Conservation (phyloP, 2,113 vertebrate genomes). For the Xenopus laevis region DNA sequence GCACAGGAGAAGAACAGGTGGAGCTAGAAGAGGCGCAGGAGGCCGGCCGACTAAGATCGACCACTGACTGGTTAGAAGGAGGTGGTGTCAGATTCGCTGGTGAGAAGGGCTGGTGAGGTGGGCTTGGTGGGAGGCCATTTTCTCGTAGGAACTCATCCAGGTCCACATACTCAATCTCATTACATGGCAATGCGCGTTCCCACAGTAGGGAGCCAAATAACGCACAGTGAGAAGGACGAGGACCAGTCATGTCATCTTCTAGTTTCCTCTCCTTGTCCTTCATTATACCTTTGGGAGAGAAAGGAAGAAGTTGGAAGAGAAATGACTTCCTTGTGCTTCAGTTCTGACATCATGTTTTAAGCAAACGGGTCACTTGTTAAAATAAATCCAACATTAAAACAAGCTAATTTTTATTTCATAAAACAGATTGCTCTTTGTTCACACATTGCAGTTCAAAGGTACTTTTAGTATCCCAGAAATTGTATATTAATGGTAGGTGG, state of each 20-base stretch:
- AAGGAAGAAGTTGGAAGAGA: no score
- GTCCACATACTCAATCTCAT: slow-evolving; percentile 65
- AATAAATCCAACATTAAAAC: no score
- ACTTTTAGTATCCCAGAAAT: no score
- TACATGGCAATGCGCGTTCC: slow-evolving; percentile 64
- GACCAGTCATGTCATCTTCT: slow-evolving; percentile 49
- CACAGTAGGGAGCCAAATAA: slow-evolving; percentile 61
- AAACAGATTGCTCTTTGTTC: no score
- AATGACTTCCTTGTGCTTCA: no score
- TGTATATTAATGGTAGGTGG: no score
- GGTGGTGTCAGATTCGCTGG: slow-evolving; percentile 53
- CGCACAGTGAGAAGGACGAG: slow-evolving; percentile 50
- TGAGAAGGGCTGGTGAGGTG: slow-evolving; percentile 52
- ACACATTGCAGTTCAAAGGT: no score
- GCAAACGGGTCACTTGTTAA: no score
- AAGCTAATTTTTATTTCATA: no score
- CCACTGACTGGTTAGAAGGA: slow-evolving; percentile 53
- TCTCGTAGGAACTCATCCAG: slow-evolving; percentile 66
- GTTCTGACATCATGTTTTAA: no score
- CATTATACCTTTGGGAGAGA: slow-evolving; percentile 39
- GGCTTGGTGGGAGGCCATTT: slow-evolving; percentile 63
- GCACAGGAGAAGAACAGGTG: slow-evolving; percentile 57
- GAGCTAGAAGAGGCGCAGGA: slow-evolving; percentile 58
- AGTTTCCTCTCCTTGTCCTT: slow-evolving; percentile 50
- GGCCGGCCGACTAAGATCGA: slow-evolving; percentile 57